Percentiles rank a stretch among this genome's conserved stretches.
These are phyloP conservation scores for Palaemon carinicauda DNA, from an alignment of 1,140 invertebrate genomes.

Conservation along the genomic window DNA sequence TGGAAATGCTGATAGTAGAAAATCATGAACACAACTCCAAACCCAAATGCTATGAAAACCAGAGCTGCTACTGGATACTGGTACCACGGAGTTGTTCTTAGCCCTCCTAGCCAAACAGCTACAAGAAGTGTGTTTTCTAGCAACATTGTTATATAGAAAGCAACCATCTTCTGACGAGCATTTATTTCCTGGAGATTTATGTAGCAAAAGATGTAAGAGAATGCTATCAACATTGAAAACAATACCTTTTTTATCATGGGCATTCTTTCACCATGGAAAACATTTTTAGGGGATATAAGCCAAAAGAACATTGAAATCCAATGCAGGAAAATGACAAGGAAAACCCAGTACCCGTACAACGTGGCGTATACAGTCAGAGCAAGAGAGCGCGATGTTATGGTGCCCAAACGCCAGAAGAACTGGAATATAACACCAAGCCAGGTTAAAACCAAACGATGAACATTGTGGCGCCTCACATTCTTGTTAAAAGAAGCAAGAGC, in stretches of 20 bases:
- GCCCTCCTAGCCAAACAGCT: conserved; percentile 72
- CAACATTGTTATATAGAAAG: conserved; percentile 92
- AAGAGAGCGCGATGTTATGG: conserved; percentile 81
- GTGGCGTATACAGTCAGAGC: conserved; percentile 86
- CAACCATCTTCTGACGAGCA: conserved; percentile 81
- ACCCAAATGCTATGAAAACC: conserved; percentile 74
- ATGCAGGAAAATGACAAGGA: conserved; percentile 80
- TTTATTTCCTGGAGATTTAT: conserved; percentile 85
- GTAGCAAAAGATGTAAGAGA: conserved; percentile 90
- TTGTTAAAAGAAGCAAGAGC: conserved; percentile 89
- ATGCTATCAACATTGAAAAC: conserved; percentile 79
- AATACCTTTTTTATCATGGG: conserved; percentile 71
- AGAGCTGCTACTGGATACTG: conserved; percentile 71
- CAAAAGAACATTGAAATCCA: conserved; percentile 87
- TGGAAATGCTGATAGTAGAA: conserved; percentile 85
- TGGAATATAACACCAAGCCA: conserved; percentile 90
- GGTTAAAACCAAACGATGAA: conserved; percentile 83
- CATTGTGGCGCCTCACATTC: conserved; percentile 80
- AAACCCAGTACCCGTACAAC: conserved; percentile 83
- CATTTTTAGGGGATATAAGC: conserved; percentile 83
- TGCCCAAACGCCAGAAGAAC: conserved; percentile 85
- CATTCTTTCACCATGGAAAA: conserved; percentile 82
- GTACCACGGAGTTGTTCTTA: conserved; percentile 68
- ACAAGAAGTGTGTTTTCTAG: conserved; percentile 84
- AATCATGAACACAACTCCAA: conserved; percentile 84